These are phyloP conservation scores for Oligia latruncula DNA, from an alignment of 2,888 invertebrate genomes.

Conservation along the genomic window DNA sequence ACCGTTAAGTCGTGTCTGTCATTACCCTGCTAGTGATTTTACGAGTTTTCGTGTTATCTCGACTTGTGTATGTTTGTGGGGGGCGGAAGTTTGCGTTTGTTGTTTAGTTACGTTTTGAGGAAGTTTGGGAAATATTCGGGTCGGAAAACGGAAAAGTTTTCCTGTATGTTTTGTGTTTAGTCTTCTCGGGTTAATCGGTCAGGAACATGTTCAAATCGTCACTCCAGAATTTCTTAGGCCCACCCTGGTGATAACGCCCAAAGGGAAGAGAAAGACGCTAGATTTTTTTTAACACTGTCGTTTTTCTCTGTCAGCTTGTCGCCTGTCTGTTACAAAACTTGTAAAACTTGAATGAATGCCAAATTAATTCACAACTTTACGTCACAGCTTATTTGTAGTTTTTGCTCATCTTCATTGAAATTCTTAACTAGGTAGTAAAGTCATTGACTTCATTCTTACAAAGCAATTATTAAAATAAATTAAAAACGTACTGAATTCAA, in stretches of 20 bases:
- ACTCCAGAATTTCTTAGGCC: neutral
- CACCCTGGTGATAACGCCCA: neutral
- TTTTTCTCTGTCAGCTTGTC: neutral
- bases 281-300: no score
- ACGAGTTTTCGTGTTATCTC: slow-evolving; percentile 56
- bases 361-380: neutral
- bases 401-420: neutral
- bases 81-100: slow-evolving; percentile 59
- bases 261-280: neutral
- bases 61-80: slow-evolving; percentile 27
- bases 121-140: slow-evolving; percentile 34
- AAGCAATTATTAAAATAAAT: slow-evolving; percentile 14
- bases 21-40: slow-evolving; percentile 74
- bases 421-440: neutral
- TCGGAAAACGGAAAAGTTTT: neutral
- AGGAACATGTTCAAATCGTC: neutral
- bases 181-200: neutral
- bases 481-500: slow-evolving; percentile 14
- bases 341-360: neutral
- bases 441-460: slow-evolving; percentile 11
- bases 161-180: neutral
- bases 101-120: slow-evolving; percentile 21
- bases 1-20: slow-evolving; percentile 86
- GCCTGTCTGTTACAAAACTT: neutral
- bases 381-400: neutral